A percentile compares a stretch with the other conserved stretches of the same genome.
phyloP scores from a whole-genome alignment of 2,888 invertebrate species.

The Caenorhabditis drosophilae region DNA sequence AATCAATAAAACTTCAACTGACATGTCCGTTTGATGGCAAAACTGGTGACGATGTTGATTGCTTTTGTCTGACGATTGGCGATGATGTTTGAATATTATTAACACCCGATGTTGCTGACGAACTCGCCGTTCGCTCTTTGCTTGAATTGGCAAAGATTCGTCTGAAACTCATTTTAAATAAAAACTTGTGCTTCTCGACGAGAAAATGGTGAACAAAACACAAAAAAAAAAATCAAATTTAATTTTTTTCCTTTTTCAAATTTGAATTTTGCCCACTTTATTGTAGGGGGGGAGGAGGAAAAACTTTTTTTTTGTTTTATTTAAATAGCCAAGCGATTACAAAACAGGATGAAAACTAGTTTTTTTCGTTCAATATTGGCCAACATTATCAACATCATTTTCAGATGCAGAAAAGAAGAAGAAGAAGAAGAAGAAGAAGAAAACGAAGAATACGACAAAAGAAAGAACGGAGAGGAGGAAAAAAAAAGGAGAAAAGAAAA shows the following conservation, averaged over 20 bases:
- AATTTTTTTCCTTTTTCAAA: no score
- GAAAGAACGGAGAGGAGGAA: conserved; percentile 9
- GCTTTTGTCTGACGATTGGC: no score
- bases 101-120: conserved; percentile 13
- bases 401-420: not conserved
- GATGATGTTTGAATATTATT: no score
- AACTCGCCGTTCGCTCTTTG: conserved; percentile 34
- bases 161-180: conserved; percentile 22
- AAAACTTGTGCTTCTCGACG: no score
- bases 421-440: not conserved
- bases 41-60: conserved; percentile 5
- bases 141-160: conserved; percentile 50
- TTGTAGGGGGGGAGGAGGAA: no score
- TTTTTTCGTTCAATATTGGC: not conserved
- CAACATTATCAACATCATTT: not conserved
- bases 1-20: no score
- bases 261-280: no score
- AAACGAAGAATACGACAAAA: conserved; percentile 25
- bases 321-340: no score
- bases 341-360: no score
- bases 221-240: no score
- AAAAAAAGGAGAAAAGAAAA: conserved; percentile 10
- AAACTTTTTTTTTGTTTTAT: no score
- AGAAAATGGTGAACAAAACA: no score
- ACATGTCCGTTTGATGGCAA: conserved; percentile 42